These are phyloP conservation scores for Xiphophorus hellerii DNA, from an alignment of 2,113 vertebrate genomes.

Conservation along the genomic window DNA sequence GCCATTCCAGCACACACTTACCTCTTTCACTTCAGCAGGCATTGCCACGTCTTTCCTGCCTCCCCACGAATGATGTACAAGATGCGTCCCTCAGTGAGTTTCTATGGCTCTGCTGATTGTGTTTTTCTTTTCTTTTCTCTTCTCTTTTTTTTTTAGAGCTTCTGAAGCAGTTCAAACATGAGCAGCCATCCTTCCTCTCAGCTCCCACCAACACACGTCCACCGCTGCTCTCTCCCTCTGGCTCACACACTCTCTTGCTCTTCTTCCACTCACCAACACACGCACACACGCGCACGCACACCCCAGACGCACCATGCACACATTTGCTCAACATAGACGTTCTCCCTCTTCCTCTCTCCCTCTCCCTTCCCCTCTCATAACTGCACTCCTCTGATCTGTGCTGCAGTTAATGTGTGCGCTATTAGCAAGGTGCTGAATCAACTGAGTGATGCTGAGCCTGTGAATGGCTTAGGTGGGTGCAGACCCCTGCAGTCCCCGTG, in stretches of 20 bases:
- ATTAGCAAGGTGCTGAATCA: conserved; percentile 74
- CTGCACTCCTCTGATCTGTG: conserved; percentile 66
- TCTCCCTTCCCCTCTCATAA: conserved; percentile 37
- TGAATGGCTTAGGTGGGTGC: conserved; percentile 64
- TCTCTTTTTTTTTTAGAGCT: conserved; percentile 33
- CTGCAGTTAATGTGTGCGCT: conserved; percentile 72
- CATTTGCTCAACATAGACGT: conserved; percentile 59
- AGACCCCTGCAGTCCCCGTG: conserved; percentile 66
- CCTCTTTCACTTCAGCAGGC: conserved; percentile 82
- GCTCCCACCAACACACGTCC: conserved; percentile 70
- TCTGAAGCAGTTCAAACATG: conserved; percentile 73
- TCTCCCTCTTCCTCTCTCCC: conserved; percentile 25
- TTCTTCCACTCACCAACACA: conserved; percentile 48
- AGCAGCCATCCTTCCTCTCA: conserved; percentile 77
- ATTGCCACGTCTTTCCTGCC: conserved; percentile 71
- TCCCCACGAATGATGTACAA: conserved; percentile 61
- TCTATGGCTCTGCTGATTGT: conserved; percentile 42
- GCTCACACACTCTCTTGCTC: conserved; percentile 41
- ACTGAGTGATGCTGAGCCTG: conserved; percentile 66
- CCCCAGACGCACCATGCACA: conserved; percentile 58
- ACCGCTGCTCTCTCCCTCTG: conserved; percentile 27
- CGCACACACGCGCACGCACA: conserved; percentile 1
- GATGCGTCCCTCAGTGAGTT: conserved; percentile 56
- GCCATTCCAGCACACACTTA: conserved; percentile 73
- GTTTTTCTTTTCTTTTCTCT: conserved; percentile 17